Evolutionary conservation across 2,888 invertebrate species (phyloP).

Genomic region (Drosophila longiperda): DNA sequence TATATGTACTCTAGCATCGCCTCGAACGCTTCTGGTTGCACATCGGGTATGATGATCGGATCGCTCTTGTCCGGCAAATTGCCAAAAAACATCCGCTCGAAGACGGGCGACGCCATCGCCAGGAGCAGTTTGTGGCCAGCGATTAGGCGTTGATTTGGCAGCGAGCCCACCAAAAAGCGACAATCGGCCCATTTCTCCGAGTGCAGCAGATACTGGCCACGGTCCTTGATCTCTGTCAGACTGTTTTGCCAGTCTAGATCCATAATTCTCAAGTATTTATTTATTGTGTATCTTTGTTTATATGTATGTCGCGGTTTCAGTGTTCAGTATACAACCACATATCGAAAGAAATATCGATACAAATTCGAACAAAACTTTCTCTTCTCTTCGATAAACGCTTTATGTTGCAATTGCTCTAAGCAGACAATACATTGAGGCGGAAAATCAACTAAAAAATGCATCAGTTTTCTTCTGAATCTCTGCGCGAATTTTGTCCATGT

Average conservation of each 20-base stretch:
- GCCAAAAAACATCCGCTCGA: constrained; percentile 95
- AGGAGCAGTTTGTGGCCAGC: constrained; percentile 92
- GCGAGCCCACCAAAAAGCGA: constrained; percentile 91
- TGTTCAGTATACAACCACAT: constrained; percentile 27
- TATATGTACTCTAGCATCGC: constrained; percentile 93
- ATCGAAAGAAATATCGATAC: constrained; percentile 7
- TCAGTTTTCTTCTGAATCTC: no score
- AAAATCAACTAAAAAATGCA: no score
- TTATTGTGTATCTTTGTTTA: constrained; percentile 45
- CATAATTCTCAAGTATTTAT: constrained; percentile 59
- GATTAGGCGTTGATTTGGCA: constrained; percentile 90
- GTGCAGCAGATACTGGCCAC: constrained; percentile 91
- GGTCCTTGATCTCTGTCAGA: constrained; percentile 89
- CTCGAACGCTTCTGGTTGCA: constrained; percentile 94
- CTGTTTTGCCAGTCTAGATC: constrained; percentile 91
- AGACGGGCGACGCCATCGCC: constrained; percentile 95
- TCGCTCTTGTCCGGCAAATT: constrained; percentile 92
- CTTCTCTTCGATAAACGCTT: neutral
- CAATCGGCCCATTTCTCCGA: constrained; percentile 94
- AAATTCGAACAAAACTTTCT: neutral
- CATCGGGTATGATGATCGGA: constrained; percentile 92
- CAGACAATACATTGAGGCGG: no score
- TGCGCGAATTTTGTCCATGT: no score
- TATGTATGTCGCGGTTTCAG: constrained; percentile 37
- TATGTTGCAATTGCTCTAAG: neutral